Conservation (phyloP, 2,797 vertebrate genomes). For the Scomberomorus guttatus region DNA sequence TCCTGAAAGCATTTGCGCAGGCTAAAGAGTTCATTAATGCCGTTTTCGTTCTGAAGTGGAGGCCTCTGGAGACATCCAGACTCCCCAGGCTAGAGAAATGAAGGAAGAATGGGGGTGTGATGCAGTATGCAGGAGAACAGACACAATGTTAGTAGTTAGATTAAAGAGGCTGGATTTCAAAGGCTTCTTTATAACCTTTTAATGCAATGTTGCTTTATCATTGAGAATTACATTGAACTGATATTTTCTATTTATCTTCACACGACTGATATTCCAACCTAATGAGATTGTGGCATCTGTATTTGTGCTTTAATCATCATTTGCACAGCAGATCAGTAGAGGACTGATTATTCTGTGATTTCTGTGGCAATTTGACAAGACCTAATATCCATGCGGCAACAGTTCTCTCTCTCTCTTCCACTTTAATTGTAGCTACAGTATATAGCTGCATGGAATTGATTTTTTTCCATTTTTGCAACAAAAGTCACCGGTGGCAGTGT, state of each 20-base stretch:
- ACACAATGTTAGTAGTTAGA: conserved; percentile 64
- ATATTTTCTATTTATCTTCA: conserved; percentile 63
- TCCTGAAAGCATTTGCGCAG: conserved; percentile 73
- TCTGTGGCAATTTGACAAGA: conserved; percentile 32
- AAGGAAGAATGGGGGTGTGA: conserved; percentile 66
- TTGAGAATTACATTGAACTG: conserved; percentile 57
- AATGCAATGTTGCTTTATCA: conserved; percentile 62
- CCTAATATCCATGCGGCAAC: conserved; percentile 11
- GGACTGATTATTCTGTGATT: conserved; percentile 13
- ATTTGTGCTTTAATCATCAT: conserved; percentile 56
- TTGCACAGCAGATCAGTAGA: conserved; percentile 40
- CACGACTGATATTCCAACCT: conserved; percentile 37
- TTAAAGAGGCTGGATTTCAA: conserved; percentile 76
- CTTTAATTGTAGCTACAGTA: conserved; percentile 3
- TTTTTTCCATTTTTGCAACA: not conserved
- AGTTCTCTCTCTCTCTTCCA: not conserved
- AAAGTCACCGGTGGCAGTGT: conserved; percentile 7
- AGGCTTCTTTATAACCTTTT: conserved; percentile 71
- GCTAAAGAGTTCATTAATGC: conserved; percentile 82
- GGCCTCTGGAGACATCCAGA: conserved; percentile 66
- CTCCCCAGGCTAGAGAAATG: conserved; percentile 68
- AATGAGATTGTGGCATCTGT: conserved; percentile 41
- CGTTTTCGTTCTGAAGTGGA: conserved; percentile 77
- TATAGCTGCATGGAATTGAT: not conserved
- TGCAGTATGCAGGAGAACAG: conserved; percentile 60